Evolutionary conservation across 2,888 invertebrate genomes (phyloP).

Genomic region (Emmelina monodactyla): DNA sequence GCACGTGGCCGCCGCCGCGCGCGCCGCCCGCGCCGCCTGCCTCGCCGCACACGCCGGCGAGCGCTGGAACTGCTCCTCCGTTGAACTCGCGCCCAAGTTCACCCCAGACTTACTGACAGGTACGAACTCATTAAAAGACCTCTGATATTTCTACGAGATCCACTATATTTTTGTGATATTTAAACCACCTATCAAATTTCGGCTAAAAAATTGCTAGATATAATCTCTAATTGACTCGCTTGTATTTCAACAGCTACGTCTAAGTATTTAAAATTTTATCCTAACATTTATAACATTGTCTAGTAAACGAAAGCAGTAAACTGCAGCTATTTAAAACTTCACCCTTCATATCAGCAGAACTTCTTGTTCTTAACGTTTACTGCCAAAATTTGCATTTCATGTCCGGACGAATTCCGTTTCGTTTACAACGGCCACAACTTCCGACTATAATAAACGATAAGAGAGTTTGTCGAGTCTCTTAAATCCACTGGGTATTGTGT

Average conservation of each 20-base stretch:
- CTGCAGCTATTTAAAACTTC: too few relatives aligned
- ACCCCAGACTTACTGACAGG: constrained; percentile 82
- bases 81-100: constrained; percentile 73
- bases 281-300: too few relatives aligned
- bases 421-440: constrained; percentile 31
- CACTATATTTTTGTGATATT: too few relatives aligned
- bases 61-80: constrained; percentile 85
- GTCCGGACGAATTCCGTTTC: constrained; percentile 21
- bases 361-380: constrained; percentile 1
- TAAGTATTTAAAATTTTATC: too few relatives aligned
- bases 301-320: too few relatives aligned
- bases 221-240: too few relatives aligned
- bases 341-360: too few relatives aligned
- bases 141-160: not conserved
- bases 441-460: constrained; percentile 46
- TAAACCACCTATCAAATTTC: too few relatives aligned
- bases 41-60: constrained; percentile 74
- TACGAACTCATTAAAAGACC: constrained; percentile 27
- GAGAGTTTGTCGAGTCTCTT: constrained; percentile 43
- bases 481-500: constrained; percentile 40
- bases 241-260: too few relatives aligned
- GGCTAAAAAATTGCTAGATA: too few relatives aligned
- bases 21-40: constrained; percentile 73
- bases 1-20: constrained; percentile 77
- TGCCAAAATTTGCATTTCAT: constrained; percentile 17